Evolutionary conservation across 2,113 vertebrate species (phyloP).

Genomic region (Himantopus leucocephalus): DNA sequence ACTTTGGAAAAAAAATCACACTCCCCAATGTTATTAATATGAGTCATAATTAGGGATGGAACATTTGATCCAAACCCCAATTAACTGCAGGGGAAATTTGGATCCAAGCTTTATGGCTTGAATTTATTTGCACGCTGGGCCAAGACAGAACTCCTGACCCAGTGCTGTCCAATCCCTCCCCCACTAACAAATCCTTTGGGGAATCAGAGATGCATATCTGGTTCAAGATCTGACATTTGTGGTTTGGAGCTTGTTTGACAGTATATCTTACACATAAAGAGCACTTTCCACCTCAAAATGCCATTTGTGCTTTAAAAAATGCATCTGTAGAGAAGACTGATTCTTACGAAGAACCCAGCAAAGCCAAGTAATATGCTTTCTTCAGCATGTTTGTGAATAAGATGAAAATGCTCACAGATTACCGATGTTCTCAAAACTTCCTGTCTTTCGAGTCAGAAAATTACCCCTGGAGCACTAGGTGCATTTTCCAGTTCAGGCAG

Average conservation of each 20-base stretch:
- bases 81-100: conserved; percentile 63
- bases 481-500: neutral
- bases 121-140: conserved; percentile 41
- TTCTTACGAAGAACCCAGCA: neutral
- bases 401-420: neutral
- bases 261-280: neutral
- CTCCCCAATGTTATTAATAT: conserved; percentile 51
- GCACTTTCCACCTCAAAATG: neutral
- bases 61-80: conserved; percentile 60
- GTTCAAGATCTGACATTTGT: conserved; percentile 49
- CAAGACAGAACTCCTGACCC: conserved; percentile 52
- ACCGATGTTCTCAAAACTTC: neutral
- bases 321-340: neutral
- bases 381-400: neutral
- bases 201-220: conserved; percentile 26
- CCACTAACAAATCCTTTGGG: conserved; percentile 12
- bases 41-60: conserved; percentile 64
- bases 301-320: neutral
- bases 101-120: conserved; percentile 47
- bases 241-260: conserved; percentile 48
- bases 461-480: neutral
- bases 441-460: neutral
- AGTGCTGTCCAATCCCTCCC: conserved; percentile 15
- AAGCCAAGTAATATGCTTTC: neutral
- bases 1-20: conserved; percentile 45